Percentiles rank a stretch among this genome's conserved stretches.
Evolutionary conservation across 2,888 invertebrate genomes (phyloP).

Genomic region (Coronaproctus castanopsis): DNA sequence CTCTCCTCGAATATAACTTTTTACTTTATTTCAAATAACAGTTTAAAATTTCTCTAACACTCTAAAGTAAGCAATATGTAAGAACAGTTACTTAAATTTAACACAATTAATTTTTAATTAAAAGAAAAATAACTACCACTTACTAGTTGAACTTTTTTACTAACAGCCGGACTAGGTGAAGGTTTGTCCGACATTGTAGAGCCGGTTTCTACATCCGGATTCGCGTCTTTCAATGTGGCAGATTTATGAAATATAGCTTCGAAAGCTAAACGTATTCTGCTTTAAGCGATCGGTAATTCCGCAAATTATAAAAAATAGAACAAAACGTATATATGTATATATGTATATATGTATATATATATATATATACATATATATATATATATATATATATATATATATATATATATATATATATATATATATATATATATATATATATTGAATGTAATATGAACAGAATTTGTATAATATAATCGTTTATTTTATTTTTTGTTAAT

Average conservation of each 20-base stretch:
- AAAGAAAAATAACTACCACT: too few species aligned
- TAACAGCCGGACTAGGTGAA: constrained; percentile 45
- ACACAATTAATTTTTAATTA: too few species aligned
- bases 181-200: constrained; percentile 26
- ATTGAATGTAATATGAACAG: too few species aligned
- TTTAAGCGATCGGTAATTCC: too few species aligned
- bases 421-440: too few species aligned
- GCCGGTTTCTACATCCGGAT: constrained; percentile 40
- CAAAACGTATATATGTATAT: constrained; percentile 3
- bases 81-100: too few species aligned
- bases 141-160: constrained; percentile 77
- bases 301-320: constrained; percentile 16
- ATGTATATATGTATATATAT: neutral
- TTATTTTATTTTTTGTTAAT: too few species aligned
- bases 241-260: constrained; percentile 80
- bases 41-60: neutral
- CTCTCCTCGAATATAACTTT: neutral
- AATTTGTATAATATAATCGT: too few species aligned
- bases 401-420: too few species aligned
- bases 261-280: constrained; percentile 67
- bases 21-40: constrained; percentile 11
- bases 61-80: too few species aligned
- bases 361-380: too few species aligned
- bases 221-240: constrained; percentile 63
- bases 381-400: too few species aligned